Evolutionary conservation across 1,140 invertebrate species (phyloP), one percentile per base, ranked within the genome.

Genomic region (Bombus impatiens): DNA sequence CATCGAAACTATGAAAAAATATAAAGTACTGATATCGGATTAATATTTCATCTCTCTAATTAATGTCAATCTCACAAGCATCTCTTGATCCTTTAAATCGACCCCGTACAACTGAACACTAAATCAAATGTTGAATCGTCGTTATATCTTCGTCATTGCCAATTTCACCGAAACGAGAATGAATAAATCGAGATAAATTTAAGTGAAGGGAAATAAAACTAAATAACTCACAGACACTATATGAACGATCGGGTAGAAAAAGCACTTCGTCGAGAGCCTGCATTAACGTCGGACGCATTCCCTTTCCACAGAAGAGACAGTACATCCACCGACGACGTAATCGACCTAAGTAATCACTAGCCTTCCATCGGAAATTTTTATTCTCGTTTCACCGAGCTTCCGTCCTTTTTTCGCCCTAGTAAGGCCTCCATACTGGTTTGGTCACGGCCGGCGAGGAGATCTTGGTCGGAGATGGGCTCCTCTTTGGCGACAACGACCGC

Each of bases 381-480:
- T 53, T 13, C 74, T 44, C 12, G 18, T 67, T 83, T 62, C 71
- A 62, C n/a, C 18, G 37, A 28, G 37, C 57, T 18, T 15, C 15
- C 15, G 32, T 12, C 2, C 40, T 12, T 25, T 32, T 13, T 13
- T 44, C 42, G 15, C 59, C 70, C 96, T 96, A 98, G 95, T 98
- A 98, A 28, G 97, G 97, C 91, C 97, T 95, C 97, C 97, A 98
- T 22, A 98, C 97, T 28, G 96, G 96, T 95, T 97, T 97, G 32
- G 96, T 94, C 10, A 96, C 91, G 53, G 95, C 95, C 78, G 96
- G 94, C 35, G 92, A 88, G 10, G 95, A 94, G 62, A 97, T 95
- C 91, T 96, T 97, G 0, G 97, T 97, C 22, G 96, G 96, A 28
- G 96, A 91, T 0, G 94, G 92, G 78, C 93, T 95, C 42, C 93